Evolutionary conservation across 2,113 vertebrate species (phyloP), one percentile per base, ranked within the genome.

Genomic region (Carassius gibelio): DNA sequence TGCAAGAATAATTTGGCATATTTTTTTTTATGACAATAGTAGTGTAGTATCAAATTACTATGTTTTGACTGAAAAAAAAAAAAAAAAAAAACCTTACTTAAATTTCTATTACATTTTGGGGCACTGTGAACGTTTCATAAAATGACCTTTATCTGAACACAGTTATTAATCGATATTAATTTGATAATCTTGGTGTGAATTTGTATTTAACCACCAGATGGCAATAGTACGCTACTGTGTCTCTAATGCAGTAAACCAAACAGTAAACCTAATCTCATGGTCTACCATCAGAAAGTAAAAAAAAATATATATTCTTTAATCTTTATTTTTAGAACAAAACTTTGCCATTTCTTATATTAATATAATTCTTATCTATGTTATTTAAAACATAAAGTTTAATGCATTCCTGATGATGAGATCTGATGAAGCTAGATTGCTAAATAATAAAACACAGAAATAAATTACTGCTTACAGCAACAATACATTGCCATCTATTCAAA

Each of bases 121-220:
- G 36, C 2, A 42, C 17, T 42, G 2, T 21, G 19, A 8, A 72
- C 2, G 8, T 72, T 72, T 10, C 42, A 38, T 0, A 10, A 19
- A 36, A 38, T 19, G 7, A 19, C 8, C 30, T 36, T 38, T 38
- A 38, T 3, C 5, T 38, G 36, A 34, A 76, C 23, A 75, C 4
- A 30, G 13, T 7, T 68, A 21, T 71, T 36, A 19, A 17, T 36
- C 19, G 19, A 21, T 42, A 11, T 42, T 19, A 17, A 52, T 55
- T 76, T 52, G 36, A 4, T 72, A 19, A 13, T 42, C 19, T n/a
- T 10, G 3, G 13, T 81, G 62, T 64, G 69, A 26, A n/a, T 89
- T 82, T 82, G 75, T 79, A 59, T 77, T 83, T 61, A 84, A 86
- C 88, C 92, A 81, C 89, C 88, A 89, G 91, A 87, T 86, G 90